Conservation (phyloP, 2,888 invertebrate genomes). For the Campoletis raptor region DNA sequence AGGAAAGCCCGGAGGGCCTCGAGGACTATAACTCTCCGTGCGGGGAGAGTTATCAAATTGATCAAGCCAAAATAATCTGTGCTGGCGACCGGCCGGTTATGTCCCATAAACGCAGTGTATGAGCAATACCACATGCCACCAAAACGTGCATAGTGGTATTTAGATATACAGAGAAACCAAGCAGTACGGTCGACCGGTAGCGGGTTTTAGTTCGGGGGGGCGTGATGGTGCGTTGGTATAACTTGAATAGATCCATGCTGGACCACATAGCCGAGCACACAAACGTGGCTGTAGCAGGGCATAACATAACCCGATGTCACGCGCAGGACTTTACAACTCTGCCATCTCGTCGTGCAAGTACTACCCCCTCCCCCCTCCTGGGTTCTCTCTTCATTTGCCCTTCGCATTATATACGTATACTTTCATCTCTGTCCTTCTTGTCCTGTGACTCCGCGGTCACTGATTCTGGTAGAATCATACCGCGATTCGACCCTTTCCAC, state of each 20-base stretch:
- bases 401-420: constrained; percentile 39
- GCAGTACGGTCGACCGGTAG: constrained; percentile 72
- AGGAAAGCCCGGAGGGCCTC: constrained; percentile 67
- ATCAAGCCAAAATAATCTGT: constrained; percentile 85
- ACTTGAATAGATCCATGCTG: constrained; percentile 72
- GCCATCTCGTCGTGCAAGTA: constrained; percentile 80
- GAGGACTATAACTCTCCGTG: constrained; percentile 75
- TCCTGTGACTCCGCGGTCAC: constrained; percentile 28
- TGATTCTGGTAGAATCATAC: constrained; percentile 37
- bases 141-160: constrained; percentile 76
- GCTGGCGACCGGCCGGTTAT: constrained; percentile 82
- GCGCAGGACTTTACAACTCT: constrained; percentile 84
- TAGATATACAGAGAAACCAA: constrained; percentile 68
- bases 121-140: constrained; percentile 83
- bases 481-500: constrained; percentile 53
- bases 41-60: constrained; percentile 84
- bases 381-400: constrained; percentile 55
- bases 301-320: constrained; percentile 83
- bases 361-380: constrained; percentile 69
- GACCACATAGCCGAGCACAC: constrained; percentile 74
- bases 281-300: constrained; percentile 77
- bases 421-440: constrained; percentile 36
- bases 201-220: constrained; percentile 48
- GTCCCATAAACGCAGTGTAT: constrained; percentile 84
- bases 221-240: constrained; percentile 60